phyloP scores from a whole-genome alignment of 2,888 invertebrate species.

The Pyrgus malvae region DNA sequence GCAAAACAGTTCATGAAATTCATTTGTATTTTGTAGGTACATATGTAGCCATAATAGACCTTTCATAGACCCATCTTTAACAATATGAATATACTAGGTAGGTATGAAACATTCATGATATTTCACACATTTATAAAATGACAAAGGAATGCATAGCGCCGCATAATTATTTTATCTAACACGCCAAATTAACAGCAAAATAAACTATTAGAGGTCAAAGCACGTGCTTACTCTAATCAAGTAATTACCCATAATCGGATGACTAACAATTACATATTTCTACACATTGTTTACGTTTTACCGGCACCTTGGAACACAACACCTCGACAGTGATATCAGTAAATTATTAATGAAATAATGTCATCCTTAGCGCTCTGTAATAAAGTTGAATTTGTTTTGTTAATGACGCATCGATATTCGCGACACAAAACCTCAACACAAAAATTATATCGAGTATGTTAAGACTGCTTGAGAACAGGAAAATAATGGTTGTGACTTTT shows the following conservation, averaged over 20 bases:
- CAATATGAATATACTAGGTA: no score
- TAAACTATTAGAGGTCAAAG: not conserved
- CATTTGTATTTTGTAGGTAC: no score
- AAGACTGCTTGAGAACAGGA: not conserved
- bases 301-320: constrained; percentile 56
- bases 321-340: constrained; percentile 39
- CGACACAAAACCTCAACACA: constrained; percentile 57
- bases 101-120: no score
- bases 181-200: not conserved
- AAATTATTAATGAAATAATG: constrained; percentile 30
- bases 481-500: constrained; percentile 7
- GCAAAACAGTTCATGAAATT: no score
- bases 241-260: no score
- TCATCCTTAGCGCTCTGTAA: constrained; percentile 33
- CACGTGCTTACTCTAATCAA: no score
- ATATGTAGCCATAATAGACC: no score
- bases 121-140: no score
- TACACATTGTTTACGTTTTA: constrained; percentile 31
- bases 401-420: constrained; percentile 30
- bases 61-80: no score
- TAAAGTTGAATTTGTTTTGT: constrained; percentile 34
- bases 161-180: not conserved
- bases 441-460: constrained; percentile 18
- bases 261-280: not conserved
- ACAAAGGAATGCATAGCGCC: not conserved